phyloP scores from a whole-genome alignment of 2,888 invertebrate genomes.

The Deilephila elpenor region DNA sequence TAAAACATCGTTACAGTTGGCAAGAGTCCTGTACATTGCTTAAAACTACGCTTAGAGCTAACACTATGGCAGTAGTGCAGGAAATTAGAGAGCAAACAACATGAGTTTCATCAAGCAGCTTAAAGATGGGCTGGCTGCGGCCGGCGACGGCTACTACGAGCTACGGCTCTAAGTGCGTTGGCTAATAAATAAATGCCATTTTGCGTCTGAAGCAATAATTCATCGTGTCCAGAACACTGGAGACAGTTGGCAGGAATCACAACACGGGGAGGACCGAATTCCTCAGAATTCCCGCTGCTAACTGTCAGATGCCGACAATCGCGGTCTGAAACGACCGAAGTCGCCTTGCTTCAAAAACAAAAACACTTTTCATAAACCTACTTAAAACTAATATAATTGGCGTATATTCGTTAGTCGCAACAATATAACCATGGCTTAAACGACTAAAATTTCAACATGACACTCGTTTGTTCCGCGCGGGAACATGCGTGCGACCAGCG shows the following conservation, averaged over 20 bases:
- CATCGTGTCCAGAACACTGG: slow-evolving; percentile 27
- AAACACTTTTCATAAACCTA: slow-evolving; percentile 17
- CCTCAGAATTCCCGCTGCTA: not conserved
- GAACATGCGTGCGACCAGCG: slow-evolving; percentile 70
- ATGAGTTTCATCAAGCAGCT: slow-evolving; percentile 77
- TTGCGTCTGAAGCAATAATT: slow-evolving; percentile 23
- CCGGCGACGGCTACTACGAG: slow-evolving; percentile 43
- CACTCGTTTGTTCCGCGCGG: slow-evolving; percentile 47
- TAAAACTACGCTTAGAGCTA: slow-evolving; percentile 66
- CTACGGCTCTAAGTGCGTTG: slow-evolving; percentile 43
- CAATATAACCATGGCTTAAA: slow-evolving; percentile 34
- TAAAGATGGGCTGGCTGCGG: slow-evolving; percentile 58
- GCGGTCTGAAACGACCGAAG: not conserved
- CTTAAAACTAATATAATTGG: slow-evolving; percentile 28
- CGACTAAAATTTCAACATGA: slow-evolving; percentile 45
- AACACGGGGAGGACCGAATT: not conserved
- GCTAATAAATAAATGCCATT: slow-evolving; percentile 49
- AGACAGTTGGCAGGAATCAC: not conserved
- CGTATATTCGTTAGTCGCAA: slow-evolving; percentile 33
- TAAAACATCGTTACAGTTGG: slow-evolving; percentile 49
- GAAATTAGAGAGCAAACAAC: slow-evolving; percentile 75
- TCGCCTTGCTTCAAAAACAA: slow-evolving; percentile 24
- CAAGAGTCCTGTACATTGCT: slow-evolving; percentile 53
- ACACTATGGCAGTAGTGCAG: slow-evolving; percentile 74
- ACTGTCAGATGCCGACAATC: not conserved